Conservation (phyloP, 1,140 invertebrate species). For the Scaptomyza montana region DNA sequence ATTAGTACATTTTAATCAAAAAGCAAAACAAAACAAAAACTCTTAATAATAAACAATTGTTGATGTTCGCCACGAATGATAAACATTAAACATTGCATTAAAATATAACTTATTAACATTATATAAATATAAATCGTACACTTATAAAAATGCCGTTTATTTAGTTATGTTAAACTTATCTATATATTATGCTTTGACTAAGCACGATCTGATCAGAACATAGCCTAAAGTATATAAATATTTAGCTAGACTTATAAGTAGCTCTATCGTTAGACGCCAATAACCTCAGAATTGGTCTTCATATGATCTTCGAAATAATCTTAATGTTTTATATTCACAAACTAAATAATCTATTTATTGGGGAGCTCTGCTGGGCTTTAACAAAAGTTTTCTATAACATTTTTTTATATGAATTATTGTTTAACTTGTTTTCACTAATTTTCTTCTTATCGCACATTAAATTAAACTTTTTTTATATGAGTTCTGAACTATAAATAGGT, state of each 20-base stretch:
- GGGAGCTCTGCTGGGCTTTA: not conserved
- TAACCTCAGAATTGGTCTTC: conserved; percentile 80
- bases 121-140: conserved; percentile 32
- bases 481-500: too few relatives aligned
- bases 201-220: conserved; percentile 56
- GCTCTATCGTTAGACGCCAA: conserved; percentile 65
- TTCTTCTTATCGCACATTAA: not conserved
- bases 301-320: conserved; percentile 23
- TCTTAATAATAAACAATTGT: conserved; percentile 70
- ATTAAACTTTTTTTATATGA: not conserved
- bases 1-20: conserved; percentile 64
- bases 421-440: too few relatives aligned
- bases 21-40: conserved; percentile 5
- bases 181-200: conserved; percentile 30
- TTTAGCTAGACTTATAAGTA: conserved; percentile 46
- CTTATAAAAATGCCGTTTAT: conserved; percentile 14
- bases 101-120: conserved; percentile 13
- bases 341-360: not conserved
- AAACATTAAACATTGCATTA: conserved; percentile 50
- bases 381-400: not conserved
- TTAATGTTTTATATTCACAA: conserved; percentile 4
- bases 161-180: conserved; percentile 33
- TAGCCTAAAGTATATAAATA: conserved; percentile 50
- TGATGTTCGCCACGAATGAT: conserved; percentile 74
- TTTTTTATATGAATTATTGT: not conserved